Evolutionary conservation across 2,888 invertebrate species (phyloP), one percentile per base, ranked within the genome.

Genomic region (Bimastos eiseni): DNA sequence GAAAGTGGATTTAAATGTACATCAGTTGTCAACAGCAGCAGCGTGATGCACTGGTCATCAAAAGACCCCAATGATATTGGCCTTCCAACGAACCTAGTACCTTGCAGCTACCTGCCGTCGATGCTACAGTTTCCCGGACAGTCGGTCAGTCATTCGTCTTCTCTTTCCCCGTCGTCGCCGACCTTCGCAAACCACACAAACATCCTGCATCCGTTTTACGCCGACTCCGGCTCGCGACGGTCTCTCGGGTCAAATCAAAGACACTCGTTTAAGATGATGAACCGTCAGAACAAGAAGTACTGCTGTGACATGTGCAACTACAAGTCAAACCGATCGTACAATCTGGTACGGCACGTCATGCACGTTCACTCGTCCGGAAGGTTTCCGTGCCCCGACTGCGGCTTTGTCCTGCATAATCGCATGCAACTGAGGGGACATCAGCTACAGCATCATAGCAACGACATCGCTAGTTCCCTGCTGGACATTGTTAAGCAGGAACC

Each of bases 221-320:
- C 70, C 17, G 70, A 70, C 30, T 70, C 30, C 17, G 70, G n/a
- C n/a, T n/a, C 70, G 17, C 70, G 70, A n/a, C 30, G n/a, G n/a
- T 70, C 70, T 70, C n/a, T 70, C 6, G 70, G 70, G 8, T n/a
- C 30, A n/a, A 70, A 70, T 70, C 70, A 70, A 70, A 70, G 70
- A 70, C 70, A 70, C n/a, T n/a, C n/a, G 70, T 70, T 70, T n/a
- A 70, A 70, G 17, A 30, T 70, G 70, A n/a, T n/a, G 30, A 37
- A 37, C n/a, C 86, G 86, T 30, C 86, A 86, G 17, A 34, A 36
- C 36, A 86, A 86, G 86, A 86, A 86, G 24, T 86, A 86, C 86
- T 86, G 86, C 86, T 86, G 86, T 8, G 86, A 86, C 86, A 86
- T 86, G 36, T 86, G 86, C 86, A 86, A 37, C 86, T 86, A 86